Conservation (phyloP, 2,797 vertebrate genomes). For the Pagetopsis macropterus region DNA sequence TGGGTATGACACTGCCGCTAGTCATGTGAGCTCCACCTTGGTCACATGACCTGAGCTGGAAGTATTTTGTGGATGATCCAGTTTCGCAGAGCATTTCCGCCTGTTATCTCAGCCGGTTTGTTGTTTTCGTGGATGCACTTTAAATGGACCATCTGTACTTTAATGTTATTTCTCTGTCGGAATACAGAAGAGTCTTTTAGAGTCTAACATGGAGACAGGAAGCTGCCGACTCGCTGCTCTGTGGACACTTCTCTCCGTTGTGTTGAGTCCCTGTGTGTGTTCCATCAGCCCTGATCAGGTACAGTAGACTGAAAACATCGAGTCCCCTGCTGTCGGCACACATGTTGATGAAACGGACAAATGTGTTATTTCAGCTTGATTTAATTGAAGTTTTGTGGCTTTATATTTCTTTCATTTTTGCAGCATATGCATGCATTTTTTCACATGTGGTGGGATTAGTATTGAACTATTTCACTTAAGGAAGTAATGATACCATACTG, state of each 20-base stretch:
- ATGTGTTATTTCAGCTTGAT: not conserved
- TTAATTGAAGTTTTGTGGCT: not conserved
- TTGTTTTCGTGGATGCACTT: not conserved
- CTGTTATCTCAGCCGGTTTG: accelerated
- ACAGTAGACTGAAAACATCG: not conserved
- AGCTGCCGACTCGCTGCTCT: conserved; percentile 11
- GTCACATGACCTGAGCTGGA: conserved; percentile 44
- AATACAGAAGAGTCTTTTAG: not conserved
- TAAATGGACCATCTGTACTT: accelerated
- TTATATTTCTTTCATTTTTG: not conserved
- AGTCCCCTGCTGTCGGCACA: too few species aligned
- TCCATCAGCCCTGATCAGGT: conserved; percentile 12
- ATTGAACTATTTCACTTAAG: not conserved
- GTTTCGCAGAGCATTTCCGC: not conserved
- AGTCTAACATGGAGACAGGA: conserved; percentile 40
- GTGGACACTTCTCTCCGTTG: conserved; percentile 15
- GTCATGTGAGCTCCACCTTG: conserved; percentile 49
- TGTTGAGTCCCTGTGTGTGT: not conserved
- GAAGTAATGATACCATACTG: not conserved
- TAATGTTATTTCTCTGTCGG: not conserved
- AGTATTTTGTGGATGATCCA: not conserved
- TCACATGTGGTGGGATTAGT: not conserved
- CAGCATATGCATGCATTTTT: not conserved
- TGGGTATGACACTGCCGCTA: too few species aligned
- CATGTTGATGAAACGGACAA: not conserved